Conservation (phyloP, 2,888 invertebrate species). For the Ornithoptera priamus region DNA sequence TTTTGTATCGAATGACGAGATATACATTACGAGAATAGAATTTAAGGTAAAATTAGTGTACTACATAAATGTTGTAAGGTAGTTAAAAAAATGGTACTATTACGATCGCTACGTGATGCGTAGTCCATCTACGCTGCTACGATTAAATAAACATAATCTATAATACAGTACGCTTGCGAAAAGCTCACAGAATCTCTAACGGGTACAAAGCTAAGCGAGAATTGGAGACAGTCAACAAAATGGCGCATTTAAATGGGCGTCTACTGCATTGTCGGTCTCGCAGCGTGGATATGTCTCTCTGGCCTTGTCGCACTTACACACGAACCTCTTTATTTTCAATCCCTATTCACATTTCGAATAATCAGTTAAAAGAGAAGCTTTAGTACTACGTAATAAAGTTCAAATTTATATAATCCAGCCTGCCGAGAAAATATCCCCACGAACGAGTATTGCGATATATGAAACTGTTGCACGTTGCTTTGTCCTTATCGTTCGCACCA, state of each 20-base stretch:
- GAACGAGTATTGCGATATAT: slow-evolving; percentile 52
- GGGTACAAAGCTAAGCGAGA: slow-evolving; percentile 58
- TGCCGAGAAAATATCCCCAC: slow-evolving; percentile 40
- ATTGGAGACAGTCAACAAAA: slow-evolving; percentile 75
- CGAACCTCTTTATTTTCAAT: slow-evolving; percentile 63
- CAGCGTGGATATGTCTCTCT: slow-evolving; percentile 47
- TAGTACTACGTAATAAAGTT: slow-evolving; percentile 35
- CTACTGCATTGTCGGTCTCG: slow-evolving; percentile 68
- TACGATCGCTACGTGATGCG: slow-evolving; percentile 17
- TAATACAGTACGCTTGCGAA: slow-evolving; percentile 72
- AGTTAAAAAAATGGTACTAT: slow-evolving; percentile 5
- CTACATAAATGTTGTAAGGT: background rate
- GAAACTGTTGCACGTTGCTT: slow-evolving; percentile 68
- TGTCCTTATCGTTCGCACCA: slow-evolving; percentile 53
- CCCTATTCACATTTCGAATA: slow-evolving; percentile 47
- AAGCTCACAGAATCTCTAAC: slow-evolving; percentile 60
- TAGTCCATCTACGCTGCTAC: slow-evolving; percentile 34
- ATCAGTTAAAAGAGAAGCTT: slow-evolving; percentile 44
- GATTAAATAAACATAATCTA: slow-evolving; percentile 71
- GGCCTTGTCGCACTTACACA: slow-evolving; percentile 58
- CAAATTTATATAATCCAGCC: background rate
- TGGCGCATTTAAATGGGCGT: slow-evolving; percentile 81
- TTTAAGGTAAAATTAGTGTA: no score
- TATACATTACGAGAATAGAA: no score
- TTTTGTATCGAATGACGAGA: no score